Conservation (phyloP, 2,797 vertebrate species). For the Leptatherina wallacei region DNA sequence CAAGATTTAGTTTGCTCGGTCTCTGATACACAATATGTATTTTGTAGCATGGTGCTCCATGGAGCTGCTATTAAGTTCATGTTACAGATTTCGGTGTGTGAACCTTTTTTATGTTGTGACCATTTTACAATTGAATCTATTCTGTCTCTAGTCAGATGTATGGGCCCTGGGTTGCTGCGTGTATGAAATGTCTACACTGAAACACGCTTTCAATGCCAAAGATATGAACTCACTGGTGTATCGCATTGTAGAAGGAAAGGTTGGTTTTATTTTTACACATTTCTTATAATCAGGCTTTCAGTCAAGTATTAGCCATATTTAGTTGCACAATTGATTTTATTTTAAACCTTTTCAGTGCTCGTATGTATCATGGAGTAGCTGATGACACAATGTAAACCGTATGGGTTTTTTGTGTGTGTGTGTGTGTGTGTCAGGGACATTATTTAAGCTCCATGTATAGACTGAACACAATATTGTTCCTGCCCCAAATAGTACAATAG, state of each 20-base stretch:
- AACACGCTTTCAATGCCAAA: slow-evolving; percentile 97
- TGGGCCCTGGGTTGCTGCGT: slow-evolving; percentile 98
- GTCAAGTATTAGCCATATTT: neutral
- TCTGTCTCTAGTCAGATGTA: slow-evolving; percentile 90
- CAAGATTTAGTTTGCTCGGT: too few species aligned
- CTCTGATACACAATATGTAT: too few species aligned
- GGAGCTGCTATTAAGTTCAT: neutral
- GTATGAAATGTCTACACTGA: slow-evolving; percentile 97
- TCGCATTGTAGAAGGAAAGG: slow-evolving; percentile 97
- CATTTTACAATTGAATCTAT: neutral
- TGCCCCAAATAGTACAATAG: neutral
- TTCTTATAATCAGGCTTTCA: neutral
- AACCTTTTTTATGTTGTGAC: neutral
- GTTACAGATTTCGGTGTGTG: neutral
- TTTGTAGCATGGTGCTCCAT: neutral
- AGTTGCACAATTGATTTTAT: neutral
- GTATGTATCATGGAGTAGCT: too few species aligned
- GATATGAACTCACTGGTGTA: slow-evolving; percentile 99
- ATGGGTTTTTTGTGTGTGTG: too few species aligned
- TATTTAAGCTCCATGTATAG: neutral
- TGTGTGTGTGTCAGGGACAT: neutral
- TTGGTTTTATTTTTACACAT: slow-evolving; percentile 63
- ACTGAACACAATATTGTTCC: neutral
- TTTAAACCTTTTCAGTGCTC: neutral
- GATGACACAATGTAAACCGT: too few species aligned